Evolutionary conservation across 2,888 invertebrate species (phyloP).

Genomic region (Melinaea menophilus): DNA sequence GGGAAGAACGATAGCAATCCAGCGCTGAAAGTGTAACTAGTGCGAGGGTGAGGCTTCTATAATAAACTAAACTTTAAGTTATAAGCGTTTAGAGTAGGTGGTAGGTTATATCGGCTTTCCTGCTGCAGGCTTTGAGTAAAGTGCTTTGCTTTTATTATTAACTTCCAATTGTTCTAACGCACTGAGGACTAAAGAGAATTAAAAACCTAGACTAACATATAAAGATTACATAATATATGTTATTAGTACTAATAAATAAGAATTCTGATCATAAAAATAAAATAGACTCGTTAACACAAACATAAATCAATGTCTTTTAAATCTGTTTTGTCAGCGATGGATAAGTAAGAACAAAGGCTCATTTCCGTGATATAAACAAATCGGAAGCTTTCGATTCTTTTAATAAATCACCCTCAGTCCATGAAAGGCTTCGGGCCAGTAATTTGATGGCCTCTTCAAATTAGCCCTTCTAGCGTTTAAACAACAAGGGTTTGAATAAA

Average conservation of each 20-base stretch:
- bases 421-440: conserved; percentile 44
- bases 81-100: conserved; percentile 43
- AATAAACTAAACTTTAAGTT: conserved; percentile 52
- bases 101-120: conserved; percentile 42
- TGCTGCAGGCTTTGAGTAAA: conserved; percentile 39
- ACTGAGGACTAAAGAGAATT: not conserved
- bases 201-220: too few relatives aligned
- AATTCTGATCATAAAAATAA: not conserved
- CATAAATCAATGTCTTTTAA: conserved; percentile 10
- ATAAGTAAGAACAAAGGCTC: conserved; percentile 24
- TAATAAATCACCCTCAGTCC: conserved; percentile 47
- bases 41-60: conserved; percentile 35
- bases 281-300: not conserved
- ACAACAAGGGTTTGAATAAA: conserved; percentile 49
- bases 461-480: conserved; percentile 48
- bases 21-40: conserved; percentile 27
- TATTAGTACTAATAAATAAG: too few relatives aligned
- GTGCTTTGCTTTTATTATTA: conserved; percentile 41
- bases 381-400: conserved; percentile 38
- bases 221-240: too few relatives aligned
- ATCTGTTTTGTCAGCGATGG: conserved; percentile 15
- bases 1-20: conserved; percentile 15
- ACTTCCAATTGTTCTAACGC: conserved; percentile 14
- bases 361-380: conserved; percentile 32
- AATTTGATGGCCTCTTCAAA: conserved; percentile 57